Evolutionary conservation across 2,113 vertebrate genomes (phyloP), one percentile per base, ranked within the genome.

Genomic region (Amia ocellicauda): DNA sequence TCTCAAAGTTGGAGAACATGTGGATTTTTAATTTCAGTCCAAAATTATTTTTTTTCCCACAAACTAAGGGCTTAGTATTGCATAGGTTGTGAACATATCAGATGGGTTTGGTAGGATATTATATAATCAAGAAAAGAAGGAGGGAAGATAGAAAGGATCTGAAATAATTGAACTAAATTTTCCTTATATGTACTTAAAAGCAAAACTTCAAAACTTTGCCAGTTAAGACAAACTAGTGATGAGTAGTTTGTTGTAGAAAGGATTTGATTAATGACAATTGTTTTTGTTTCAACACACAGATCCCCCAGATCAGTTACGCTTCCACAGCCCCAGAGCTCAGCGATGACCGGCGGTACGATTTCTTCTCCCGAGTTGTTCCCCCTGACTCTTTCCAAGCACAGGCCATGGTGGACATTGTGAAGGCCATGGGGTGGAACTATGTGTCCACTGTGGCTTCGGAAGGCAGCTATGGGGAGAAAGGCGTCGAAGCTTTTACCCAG

Each of bases 401-500:
- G 83, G 97, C 97, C 62, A 99, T 99, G 95, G 97, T 99, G 81
- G 97, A 99, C 82, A 98, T 99, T 22, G 94, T 98, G 68, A 94
- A 90, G 78, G 89, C 93, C 31, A 80, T 99, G 79, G 92, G 93
- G 56, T 99, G 97, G 97, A 93, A 92, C 66, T 99, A 96, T n/a
- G 95, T 99, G 64, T 97, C 97, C 66, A 99, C 97, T 8, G 74
- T 99, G 16, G 96, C 96, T 29, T 98, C 96, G 1, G 97, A 99
- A 86, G 97, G 97, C 75, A 98, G 94, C 80, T 99, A 99, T 22
- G 97, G 97, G 53, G 97, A 99, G 83, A 98, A 96, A 79, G 97
- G 97, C 58, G 93, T 97, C 49, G 97, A 99, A 77, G 97, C 96
- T 68, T 99, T 99, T 83, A 97, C 88, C 53, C 95, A 98, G 78